Evolutionary conservation across 2,797 vertebrate genomes (phyloP).

Genomic region (Lophotriccus pileatus): DNA sequence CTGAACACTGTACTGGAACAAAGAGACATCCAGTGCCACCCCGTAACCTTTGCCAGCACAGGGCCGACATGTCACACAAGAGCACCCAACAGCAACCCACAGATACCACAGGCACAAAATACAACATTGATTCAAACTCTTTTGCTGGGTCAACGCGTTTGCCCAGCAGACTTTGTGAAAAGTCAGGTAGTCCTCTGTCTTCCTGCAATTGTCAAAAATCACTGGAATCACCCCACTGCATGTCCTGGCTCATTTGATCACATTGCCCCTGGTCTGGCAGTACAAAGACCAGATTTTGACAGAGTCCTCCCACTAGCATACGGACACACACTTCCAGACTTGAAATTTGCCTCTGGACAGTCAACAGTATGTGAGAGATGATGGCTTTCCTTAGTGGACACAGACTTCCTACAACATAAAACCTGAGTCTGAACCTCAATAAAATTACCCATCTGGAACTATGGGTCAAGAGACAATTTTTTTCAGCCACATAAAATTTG

Average conservation of each 20-base stretch:
- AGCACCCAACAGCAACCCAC: background rate
- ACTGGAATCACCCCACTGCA: background rate
- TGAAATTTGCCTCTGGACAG: background rate
- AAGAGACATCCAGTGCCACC: background rate
- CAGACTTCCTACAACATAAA: background rate
- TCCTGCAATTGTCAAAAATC: background rate
- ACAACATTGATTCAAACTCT: background rate
- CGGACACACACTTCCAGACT: background rate
- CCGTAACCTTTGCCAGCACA: background rate
- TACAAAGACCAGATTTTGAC: accelerated
- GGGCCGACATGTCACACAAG: accelerated
- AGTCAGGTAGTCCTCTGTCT: background rate
- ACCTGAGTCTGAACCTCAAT: background rate
- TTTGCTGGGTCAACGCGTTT: background rate
- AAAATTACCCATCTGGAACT: background rate
- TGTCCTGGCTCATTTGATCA: background rate
- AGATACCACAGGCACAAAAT: background rate
- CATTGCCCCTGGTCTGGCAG: accelerated
- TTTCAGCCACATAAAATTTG: background rate
- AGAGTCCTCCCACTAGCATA: background rate
- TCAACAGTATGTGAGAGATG: background rate
- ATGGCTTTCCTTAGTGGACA: background rate
- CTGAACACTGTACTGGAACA: background rate
- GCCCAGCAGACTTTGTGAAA: background rate
- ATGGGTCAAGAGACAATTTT: background rate